Conservation (phyloP, 2,888 invertebrate genomes). For the Meloe dianella region DNA sequence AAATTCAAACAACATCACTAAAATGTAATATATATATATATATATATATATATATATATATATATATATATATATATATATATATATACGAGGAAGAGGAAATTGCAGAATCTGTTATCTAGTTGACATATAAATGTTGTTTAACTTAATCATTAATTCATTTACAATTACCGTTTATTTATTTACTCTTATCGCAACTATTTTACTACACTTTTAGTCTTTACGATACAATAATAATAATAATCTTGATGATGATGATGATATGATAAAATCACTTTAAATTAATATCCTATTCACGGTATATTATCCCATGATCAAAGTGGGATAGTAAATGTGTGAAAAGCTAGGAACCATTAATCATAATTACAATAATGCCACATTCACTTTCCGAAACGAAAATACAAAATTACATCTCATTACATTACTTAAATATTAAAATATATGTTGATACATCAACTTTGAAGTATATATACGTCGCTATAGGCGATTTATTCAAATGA, state of each 20-base stretch:
- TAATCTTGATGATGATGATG: neutral
- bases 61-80: too few species aligned
- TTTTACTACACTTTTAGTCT: neutral
- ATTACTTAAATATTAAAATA: conserved; percentile 51
- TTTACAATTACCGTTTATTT: neutral
- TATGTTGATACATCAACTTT: conserved; percentile 48
- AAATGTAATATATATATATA: too few species aligned
- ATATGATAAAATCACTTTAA: conserved; percentile 37
- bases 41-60: too few species aligned
- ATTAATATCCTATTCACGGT: conserved; percentile 41
- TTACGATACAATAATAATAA: neutral
- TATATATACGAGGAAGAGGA: neutral
- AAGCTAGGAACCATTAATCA: conserved; percentile 47
- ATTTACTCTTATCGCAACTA: neutral
- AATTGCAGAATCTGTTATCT: neutral
- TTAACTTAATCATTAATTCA: neutral
- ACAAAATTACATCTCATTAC: conserved; percentile 51
- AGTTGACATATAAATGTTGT: neutral
- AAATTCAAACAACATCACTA: conserved; percentile 6
- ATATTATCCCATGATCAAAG: conserved; percentile 45
- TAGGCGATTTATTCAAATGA: conserved; percentile 41
- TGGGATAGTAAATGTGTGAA: conserved; percentile 40
- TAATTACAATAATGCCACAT: conserved; percentile 50
- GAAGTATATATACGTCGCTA: conserved; percentile 36
- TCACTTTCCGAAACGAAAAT: conserved; percentile 45